Base-by-base conservation (phyloP, 2,888 invertebrate species). In the Terebella lapidaria region DNA sequence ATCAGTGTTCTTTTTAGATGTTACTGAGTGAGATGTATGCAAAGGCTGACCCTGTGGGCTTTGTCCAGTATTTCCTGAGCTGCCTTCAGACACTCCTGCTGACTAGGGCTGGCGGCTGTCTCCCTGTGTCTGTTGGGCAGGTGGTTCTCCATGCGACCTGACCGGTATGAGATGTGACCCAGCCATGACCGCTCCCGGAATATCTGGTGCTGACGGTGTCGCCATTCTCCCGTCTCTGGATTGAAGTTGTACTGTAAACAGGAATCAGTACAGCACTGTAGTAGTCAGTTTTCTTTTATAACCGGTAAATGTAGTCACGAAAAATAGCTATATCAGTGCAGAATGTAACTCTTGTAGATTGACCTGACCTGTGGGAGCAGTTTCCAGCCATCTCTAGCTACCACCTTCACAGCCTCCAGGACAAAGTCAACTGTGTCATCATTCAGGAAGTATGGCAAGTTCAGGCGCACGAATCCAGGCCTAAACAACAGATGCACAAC, bases 141-240 rank as follows among this genome's bases (percentile, higher is more conserved):
- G 10, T 35, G 73, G 87, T 88, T 84, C 4, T 85, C 84, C 85
- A 93, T 89, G 74, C 87, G 87, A 1, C 91, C 91, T 67, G 88
- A 87, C 26, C 84, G 84, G 75, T 89, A 91, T 59, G 88, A 84
- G 54, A 93, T 85, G 5, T 89, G 87, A 61, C 88, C 87, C 59
- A 94, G 82, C 85, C 91, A 92, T 77, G 89, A 90, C 54, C 90
- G 85, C 71, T 92, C 92, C 74, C 88, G 88, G 66, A 89, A 87
- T 53, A 66, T 56, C 30, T 61, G 63, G 29, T 91, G 89, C 0
- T 89, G 86, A 72, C 88, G 88, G 74, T 93, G 92, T 63, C 88
- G 86, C 92, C 93, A 94, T 78, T 92, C 92, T 0, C 91, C 93
- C 0, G 91, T 92, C 75, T 91, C 88, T 3, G 89, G 86, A 75